Conservation (phyloP, 2,797 vertebrate genomes). For the Decapterus maruadsi region DNA sequence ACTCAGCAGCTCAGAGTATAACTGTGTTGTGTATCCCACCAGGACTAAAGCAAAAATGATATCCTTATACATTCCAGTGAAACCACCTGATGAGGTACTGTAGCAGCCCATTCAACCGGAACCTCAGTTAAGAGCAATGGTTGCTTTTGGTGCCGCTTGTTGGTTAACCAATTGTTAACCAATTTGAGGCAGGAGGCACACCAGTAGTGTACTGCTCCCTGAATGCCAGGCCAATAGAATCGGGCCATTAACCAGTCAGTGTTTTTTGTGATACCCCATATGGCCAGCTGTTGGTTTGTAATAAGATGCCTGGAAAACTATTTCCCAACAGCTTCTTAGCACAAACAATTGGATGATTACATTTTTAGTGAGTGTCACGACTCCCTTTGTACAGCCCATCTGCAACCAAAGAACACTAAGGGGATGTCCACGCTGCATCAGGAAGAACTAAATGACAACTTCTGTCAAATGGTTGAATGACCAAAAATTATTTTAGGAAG, state of each 20-base stretch:
- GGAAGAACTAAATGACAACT: not conserved
- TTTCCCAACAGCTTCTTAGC: not conserved
- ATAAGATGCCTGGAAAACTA: not conserved
- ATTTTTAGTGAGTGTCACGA: not conserved
- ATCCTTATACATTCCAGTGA: not conserved
- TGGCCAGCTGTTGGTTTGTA: not conserved
- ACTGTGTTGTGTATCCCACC: not conserved
- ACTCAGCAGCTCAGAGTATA: too few relatives aligned
- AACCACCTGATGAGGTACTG: slow-evolving; percentile 11
- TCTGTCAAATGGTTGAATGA: not conserved
- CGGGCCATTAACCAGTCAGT: not conserved
- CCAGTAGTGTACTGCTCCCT: not conserved
- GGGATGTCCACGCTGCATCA: not conserved
- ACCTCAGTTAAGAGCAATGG: not conserved
- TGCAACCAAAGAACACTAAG: too few relatives aligned
- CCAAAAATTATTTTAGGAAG: slow-evolving; percentile 1
- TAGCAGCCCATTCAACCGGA: too few relatives aligned
- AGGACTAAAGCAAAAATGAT: not conserved
- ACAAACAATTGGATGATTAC: not conserved
- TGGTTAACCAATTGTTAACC: not conserved
- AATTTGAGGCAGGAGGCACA: not conserved
- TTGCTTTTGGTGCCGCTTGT: not conserved
- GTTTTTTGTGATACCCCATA: not conserved
- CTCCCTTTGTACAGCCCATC: not conserved
- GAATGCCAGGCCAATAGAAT: not conserved